phyloP scores from a whole-genome alignment of 2,888 invertebrate genomes.

The Chironomus tentans region DNA sequence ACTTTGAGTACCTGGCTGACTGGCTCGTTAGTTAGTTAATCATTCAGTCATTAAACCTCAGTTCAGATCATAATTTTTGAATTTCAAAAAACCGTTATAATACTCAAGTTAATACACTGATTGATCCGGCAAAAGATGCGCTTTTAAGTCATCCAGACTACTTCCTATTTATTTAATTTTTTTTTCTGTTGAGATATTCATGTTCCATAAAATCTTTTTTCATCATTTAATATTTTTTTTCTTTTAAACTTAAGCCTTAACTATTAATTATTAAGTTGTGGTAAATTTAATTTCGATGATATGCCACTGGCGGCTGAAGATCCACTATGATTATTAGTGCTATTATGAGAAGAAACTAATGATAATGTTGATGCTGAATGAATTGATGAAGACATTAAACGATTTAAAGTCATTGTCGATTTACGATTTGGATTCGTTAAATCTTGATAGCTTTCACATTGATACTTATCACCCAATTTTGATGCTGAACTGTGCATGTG shows the following conservation, averaged over 20 bases:
- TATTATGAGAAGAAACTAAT: slow-evolving; percentile 17
- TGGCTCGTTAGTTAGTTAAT: too few relatives aligned
- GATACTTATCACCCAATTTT: slow-evolving; percentile 17
- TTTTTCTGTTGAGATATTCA: background rate
- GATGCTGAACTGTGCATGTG: background rate
- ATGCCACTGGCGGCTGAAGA: slow-evolving; percentile 4
- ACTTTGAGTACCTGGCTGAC: too few relatives aligned
- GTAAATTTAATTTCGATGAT: slow-evolving; percentile 16
- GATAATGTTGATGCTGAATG: slow-evolving; percentile 23
- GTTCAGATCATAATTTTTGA: too few relatives aligned
- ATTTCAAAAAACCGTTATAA: too few relatives aligned
- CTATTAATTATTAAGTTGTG: slow-evolving; percentile 22
- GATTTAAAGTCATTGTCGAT: slow-evolving; percentile 22
- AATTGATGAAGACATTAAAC: slow-evolving; percentile 19
- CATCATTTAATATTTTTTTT: background rate
- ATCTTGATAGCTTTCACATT: slow-evolving; percentile 23
- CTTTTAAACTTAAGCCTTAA: slow-evolving; percentile 5
- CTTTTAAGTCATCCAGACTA: too few relatives aligned
- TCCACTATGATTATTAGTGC: slow-evolving; percentile 17
- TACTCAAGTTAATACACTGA: too few relatives aligned
- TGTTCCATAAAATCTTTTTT: background rate
- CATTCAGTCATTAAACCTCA: too few relatives aligned
- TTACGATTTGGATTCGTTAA: slow-evolving; percentile 14
- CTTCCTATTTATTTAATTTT: too few relatives aligned
- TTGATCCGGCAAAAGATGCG: too few relatives aligned